These are phyloP conservation scores for Drosophila subobscura DNA, from an alignment of 1,140 invertebrate species.

Conservation along the genomic window DNA sequence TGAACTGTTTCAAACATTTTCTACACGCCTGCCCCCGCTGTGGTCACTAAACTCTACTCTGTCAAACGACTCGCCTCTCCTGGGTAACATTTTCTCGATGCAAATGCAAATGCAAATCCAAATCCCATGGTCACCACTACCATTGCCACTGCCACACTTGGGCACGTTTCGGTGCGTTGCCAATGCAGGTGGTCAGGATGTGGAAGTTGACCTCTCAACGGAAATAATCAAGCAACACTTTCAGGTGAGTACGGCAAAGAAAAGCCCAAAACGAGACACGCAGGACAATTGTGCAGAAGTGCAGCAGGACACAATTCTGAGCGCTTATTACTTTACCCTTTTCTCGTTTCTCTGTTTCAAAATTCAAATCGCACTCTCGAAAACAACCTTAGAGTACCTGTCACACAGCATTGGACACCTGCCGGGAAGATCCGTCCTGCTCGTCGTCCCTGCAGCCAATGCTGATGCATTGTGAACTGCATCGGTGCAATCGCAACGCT, in stretches of 20 bases:
- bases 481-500: constrained; percentile 90
- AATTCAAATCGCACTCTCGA: neutral
- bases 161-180: constrained; percentile 65
- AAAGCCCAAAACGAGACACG: constrained; percentile 22
- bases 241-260: constrained; percentile 73
- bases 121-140: constrained; percentile 28
- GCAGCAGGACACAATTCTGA: constrained; percentile 54
- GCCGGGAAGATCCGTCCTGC: constrained; percentile 91
- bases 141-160: constrained; percentile 64
- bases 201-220: constrained; percentile 83
- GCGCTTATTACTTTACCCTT: constrained; percentile 39
- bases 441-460: constrained; percentile 90
- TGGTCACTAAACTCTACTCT: constrained; percentile 31
- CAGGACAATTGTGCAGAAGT: constrained; percentile 37
- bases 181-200: constrained; percentile 81
- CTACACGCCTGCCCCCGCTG: constrained; percentile 47
- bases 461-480: constrained; percentile 90
- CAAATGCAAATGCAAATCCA: constrained; percentile 33
- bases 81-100: constrained; percentile 37
- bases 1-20: constrained; percentile 68
- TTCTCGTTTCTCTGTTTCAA: constrained; percentile 14
- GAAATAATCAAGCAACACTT: constrained; percentile 84
- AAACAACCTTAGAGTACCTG: constrained; percentile 87
- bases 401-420: constrained; percentile 89
- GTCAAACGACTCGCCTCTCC: constrained; percentile 33